Base-by-base conservation (phyloP, 2,113 vertebrate species). In the Oreochromis tanganicae region DNA sequence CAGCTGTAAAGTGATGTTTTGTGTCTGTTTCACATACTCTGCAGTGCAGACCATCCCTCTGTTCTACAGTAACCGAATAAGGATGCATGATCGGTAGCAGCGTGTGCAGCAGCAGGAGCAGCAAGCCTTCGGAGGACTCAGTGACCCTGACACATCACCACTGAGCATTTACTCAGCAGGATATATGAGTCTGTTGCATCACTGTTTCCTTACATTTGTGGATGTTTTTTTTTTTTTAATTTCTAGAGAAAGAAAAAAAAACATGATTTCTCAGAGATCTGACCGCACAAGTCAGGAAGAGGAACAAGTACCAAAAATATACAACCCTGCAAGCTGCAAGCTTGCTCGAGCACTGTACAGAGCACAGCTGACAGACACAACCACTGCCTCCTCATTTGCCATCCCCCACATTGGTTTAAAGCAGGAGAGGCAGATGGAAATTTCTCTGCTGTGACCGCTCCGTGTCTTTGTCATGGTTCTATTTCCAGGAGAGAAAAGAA, bases 381-480 rank as follows among this genome's bases (percentile, higher is more conserved):
- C 21, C 54, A n/a, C 17, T 21, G 46, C 73, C 21, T 48, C 55
- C 19, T 38, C 27, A 21, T 68, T 27, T 12, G 73, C 73, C 73
- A 52, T n/a, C 88, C 73, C 86, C 68, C 81, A 38, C 4, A 19
- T 9, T 43, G 75, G 78, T 82, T 80, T 73, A 55, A 63, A 82
- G 87, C 24, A 32, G 83, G 36, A 68, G 34, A 46, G 82, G 80
- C 86, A 88, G 89, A 91, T 92, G 84, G 85, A 83, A 85, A 84
- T 78, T 78, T 50, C 71, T 78, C 24, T 78, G 71, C 27, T 78
- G 46, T 50, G 46, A 78, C 73, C 11, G 4, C 71, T 32, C 46
- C 2, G 48, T 52, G 73, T 52, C 46, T 78, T 52, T 52, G 73
- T n/a, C 46, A 32, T 52, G 27, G 46, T 34, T 46, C 46, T 52